phyloP scores from a whole-genome alignment of 1,140 invertebrate genomes.

The Frieseomelitta varia region DNA sequence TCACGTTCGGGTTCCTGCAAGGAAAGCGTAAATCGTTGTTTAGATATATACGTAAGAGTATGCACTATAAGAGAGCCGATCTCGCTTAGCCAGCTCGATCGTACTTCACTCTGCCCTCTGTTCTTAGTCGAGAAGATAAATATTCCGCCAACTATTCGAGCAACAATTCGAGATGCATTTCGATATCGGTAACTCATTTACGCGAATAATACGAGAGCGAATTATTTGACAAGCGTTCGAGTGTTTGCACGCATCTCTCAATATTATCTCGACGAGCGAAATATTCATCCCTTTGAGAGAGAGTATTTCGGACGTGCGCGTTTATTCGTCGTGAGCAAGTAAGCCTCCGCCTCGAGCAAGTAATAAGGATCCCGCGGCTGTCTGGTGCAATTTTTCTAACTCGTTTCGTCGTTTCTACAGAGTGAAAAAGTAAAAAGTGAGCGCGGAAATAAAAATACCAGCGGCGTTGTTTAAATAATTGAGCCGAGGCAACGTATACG shows the following conservation, averaged over 20 bases:
- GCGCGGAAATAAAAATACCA: not conserved
- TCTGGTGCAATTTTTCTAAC: not conserved
- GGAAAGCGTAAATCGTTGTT: constrained; percentile 23
- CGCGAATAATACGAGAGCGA: not conserved
- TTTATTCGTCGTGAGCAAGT: not conserved
- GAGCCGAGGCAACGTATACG: not conserved
- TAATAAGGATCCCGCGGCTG: not conserved
- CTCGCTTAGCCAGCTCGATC: not conserved
- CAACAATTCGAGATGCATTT: not conserved
- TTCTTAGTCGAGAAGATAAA: not conserved
- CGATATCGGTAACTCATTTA: not conserved
- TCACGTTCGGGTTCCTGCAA: constrained; percentile 90
- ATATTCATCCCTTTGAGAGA: not conserved
- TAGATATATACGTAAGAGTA: not conserved
- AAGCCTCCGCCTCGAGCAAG: not conserved
- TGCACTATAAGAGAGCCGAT: not conserved
- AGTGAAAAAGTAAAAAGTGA: no score
- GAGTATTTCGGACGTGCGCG: not conserved
- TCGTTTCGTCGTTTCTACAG: no score
- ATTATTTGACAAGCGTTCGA: not conserved
- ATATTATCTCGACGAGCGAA: not conserved
- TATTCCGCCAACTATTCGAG: not conserved
- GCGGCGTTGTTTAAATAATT: not conserved
- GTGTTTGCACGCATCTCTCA: not conserved
- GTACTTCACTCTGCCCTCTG: not conserved